A percentile compares a stretch with the other conserved stretches of the same genome.
These are phyloP conservation scores for Acinonyx jubatus DNA, from an alignment of 2,113 vertebrate species.

Conservation along the genomic window DNA sequence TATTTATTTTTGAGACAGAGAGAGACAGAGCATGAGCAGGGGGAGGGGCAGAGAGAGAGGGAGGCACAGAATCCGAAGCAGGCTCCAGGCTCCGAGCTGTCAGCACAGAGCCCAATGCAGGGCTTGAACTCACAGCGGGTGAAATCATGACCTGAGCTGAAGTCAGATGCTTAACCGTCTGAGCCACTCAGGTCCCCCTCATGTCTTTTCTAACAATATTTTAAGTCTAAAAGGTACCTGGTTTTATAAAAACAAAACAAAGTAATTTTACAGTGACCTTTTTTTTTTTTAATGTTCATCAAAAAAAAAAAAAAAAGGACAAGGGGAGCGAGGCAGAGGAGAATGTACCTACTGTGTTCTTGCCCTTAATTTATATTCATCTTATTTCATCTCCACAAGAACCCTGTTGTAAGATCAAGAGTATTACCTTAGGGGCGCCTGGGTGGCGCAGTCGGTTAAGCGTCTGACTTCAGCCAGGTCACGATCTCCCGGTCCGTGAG, in stretches of 20 bases:
- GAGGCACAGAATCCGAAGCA: too few relatives aligned
- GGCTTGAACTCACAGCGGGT: fast-evolving
- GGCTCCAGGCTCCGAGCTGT: too few relatives aligned
- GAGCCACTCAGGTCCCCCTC: neutral
- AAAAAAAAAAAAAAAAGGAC: neutral
- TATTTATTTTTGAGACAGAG: too few relatives aligned
- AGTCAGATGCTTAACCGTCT: too few relatives aligned
- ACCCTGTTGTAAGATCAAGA: neutral
- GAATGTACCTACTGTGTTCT: neutral
- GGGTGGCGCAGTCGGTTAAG: too few relatives aligned
- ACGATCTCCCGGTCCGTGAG: too few relatives aligned
- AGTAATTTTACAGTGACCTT: neutral
- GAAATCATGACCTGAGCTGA: too few relatives aligned
- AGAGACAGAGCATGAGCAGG: too few relatives aligned
- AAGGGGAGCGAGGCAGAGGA: neutral
- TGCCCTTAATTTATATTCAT: neutral
- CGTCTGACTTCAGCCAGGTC: too few relatives aligned
- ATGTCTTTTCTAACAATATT: neutral
- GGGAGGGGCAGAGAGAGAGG: too few relatives aligned
- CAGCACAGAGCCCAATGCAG: too few relatives aligned
- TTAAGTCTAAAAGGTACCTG: neutral
- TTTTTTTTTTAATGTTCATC: neutral
- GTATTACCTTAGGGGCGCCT: neutral
- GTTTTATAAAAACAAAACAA: neutral
- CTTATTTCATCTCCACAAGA: neutral